These are phyloP conservation scores for Athrips mouffetella DNA, from an alignment of 2,888 invertebrate genomes.

Conservation along the genomic window DNA sequence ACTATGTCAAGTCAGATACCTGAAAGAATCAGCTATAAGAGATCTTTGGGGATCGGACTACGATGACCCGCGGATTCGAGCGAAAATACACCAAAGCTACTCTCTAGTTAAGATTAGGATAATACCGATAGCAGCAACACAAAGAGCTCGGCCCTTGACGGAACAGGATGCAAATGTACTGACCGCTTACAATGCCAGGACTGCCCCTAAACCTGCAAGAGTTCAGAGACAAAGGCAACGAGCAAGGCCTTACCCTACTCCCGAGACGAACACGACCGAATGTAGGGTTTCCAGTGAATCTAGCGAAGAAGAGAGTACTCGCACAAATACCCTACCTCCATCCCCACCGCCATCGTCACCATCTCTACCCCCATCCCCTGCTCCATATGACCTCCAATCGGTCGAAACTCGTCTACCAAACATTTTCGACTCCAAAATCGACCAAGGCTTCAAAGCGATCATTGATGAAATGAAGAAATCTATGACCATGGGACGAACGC, in stretches of 20 bases:
- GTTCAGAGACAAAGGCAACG: conserved; percentile 58
- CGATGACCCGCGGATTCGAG: conserved; percentile 67
- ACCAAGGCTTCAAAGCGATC: conserved; percentile 75
- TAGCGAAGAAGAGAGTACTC: conserved; percentile 69
- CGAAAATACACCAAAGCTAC: conserved; percentile 73
- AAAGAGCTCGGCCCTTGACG: conserved; percentile 65
- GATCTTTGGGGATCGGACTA: conserved; percentile 74
- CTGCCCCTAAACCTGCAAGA: conserved; percentile 64
- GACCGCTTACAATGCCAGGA: conserved; percentile 73
- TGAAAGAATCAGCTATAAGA: conserved; percentile 73
- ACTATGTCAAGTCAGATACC: conserved; percentile 70
- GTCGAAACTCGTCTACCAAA: conserved; percentile 66
- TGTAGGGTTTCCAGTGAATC: conserved; percentile 67
- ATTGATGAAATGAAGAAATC: conserved; percentile 77
- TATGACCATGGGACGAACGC: conserved; percentile 71
- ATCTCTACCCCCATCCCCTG: conserved; percentile 65
- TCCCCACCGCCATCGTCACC: conserved; percentile 71
- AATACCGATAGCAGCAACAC: conserved; percentile 69
- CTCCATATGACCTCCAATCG: conserved; percentile 67
- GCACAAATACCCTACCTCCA: conserved; percentile 56
- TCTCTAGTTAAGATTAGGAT: conserved; percentile 72
- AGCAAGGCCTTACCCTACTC: conserved; percentile 59
- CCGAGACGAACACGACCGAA: conserved; percentile 50
- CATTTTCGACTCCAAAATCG: conserved; percentile 72
- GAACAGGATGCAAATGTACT: conserved; percentile 75